Evolutionary conservation across 2,113 vertebrate genomes (phyloP), one percentile per base, ranked within the genome.

Genomic region (Prinia subflava): DNA sequence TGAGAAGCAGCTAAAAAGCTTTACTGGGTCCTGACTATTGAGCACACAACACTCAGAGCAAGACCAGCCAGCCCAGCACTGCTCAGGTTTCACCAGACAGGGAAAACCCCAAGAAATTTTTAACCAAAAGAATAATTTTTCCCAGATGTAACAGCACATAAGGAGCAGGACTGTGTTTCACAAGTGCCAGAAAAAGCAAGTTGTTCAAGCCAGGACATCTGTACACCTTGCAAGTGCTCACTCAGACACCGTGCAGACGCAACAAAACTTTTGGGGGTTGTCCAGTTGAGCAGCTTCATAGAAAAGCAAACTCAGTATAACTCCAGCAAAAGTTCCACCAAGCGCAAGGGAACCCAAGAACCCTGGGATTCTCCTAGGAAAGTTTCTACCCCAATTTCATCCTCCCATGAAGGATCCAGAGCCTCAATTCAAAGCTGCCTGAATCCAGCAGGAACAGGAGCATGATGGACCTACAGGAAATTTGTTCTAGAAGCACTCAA

Each of bases 181-280:
- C 2, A 15, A 41, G 35, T 44, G 17, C 7, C 44, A 22, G 31
- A n/a, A n/a, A 76, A 93, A 55, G 3, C 18, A 65, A n/a, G 30
- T 7, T 74, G 33, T 86, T 56, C 41, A 30, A 15, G 22, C 16
- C 59, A 63, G 56, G 18, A 60, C 13, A 23, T 4, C 28, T 18
- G 17, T 14, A 46, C 57, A 33, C 47, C 24, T 55, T 57, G 8
- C 20, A 71, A 52, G 20, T 33, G 19, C 27, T 71, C 41, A 4
- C 20, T 53, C 39, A 52, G 65, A 33, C 10, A 11, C 50, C 0
- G 0, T 1, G 2, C 1, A 2, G 39, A 46, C 4, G 3, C 1
- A 13, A 42, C 23, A 50, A 27, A 79, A 42, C 16, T 84, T 67
- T 15, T 5, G 15, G 15, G 18, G 5, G 6, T 25, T 3, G 0